Conservation (phyloP, 2,888 invertebrate species). For the Drosophila barbarae region DNA sequence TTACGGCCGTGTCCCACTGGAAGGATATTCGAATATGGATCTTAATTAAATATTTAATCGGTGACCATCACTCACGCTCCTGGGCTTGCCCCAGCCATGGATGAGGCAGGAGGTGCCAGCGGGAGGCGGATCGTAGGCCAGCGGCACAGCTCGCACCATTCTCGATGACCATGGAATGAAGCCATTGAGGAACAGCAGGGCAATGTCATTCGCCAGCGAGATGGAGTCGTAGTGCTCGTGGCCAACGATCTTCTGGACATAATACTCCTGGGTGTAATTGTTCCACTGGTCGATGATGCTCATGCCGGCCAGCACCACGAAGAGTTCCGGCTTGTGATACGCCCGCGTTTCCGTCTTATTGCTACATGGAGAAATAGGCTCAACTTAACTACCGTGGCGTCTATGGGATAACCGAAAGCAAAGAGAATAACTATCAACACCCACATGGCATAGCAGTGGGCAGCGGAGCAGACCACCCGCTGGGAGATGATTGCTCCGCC, state of each 20-base stretch:
- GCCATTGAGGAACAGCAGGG: conserved; percentile 51
- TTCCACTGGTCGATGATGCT: conserved; percentile 6
- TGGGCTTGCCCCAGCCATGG: conserved; percentile 53
- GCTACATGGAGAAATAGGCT: conserved; percentile 13
- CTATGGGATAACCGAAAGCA: not conserved
- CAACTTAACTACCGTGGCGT: not conserved
- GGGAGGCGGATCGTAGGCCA: not conserved
- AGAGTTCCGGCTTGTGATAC: conserved; percentile 22
- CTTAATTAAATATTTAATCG: not conserved
- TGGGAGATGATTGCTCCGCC: conserved; percentile 52
- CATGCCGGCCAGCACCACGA: conserved; percentile 50
- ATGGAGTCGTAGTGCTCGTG: conserved; percentile 18
- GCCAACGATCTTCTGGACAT: conserved; percentile 42
- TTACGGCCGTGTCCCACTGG: conserved; percentile 8
- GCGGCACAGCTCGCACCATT: conserved; percentile 16
- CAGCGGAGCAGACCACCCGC: conserved; percentile 55
- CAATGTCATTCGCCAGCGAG: conserved; percentile 56
- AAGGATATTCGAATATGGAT: not conserved
- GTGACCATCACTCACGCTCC: conserved; percentile 2
- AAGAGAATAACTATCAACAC: conserved; percentile 14
- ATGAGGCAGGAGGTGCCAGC: conserved; percentile 45
- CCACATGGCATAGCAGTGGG: conserved; percentile 56
- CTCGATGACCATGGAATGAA: conserved; percentile 20
- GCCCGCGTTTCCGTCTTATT: conserved; percentile 19
- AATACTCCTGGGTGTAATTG: conserved; percentile 3